phyloP scores from a whole-genome alignment of 2,113 vertebrate genomes.

The Coracopsis vasa region DNA sequence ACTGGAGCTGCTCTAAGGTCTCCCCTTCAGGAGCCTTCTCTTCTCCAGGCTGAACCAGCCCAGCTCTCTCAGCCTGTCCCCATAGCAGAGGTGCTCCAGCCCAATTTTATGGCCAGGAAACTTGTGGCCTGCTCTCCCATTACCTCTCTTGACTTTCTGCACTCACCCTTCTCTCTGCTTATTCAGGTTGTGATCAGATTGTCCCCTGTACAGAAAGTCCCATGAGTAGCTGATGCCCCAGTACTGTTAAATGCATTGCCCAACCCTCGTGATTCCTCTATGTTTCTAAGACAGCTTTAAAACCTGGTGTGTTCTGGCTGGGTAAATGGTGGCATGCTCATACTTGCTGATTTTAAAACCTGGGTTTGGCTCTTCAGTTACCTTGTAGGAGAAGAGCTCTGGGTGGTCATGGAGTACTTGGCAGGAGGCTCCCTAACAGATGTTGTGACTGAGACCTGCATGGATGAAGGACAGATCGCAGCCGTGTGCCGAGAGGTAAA shows the following conservation, averaged over 20 bases:
- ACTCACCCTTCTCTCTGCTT: background rate
- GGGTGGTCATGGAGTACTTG: constrained; percentile 99
- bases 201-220: background rate
- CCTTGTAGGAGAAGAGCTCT: constrained; percentile 96
- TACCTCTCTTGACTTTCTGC: background rate
- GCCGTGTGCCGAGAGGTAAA: constrained; percentile 95
- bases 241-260: fast-evolving
- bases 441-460: constrained; percentile 95
- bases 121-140: background rate
- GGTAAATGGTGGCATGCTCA: background rate
- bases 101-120: background rate
- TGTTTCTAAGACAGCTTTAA: background rate
- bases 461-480: constrained; percentile 97
- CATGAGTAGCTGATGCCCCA: fast-evolving
- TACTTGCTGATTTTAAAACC: background rate
- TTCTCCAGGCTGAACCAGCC: background rate
- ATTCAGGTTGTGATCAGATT: background rate
- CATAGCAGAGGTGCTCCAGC: too few species aligned
- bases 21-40: background rate
- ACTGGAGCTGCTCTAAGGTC: background rate
- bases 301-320: background rate
- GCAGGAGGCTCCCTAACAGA: constrained; percentile 95
- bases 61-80: background rate
- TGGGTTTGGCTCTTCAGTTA: constrained; percentile 76
- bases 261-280: background rate